A percentile compares a stretch with the other conserved stretches of the same genome.
Conservation (phyloP, 2,888 invertebrate genomes). For the Agrotis puta region DNA sequence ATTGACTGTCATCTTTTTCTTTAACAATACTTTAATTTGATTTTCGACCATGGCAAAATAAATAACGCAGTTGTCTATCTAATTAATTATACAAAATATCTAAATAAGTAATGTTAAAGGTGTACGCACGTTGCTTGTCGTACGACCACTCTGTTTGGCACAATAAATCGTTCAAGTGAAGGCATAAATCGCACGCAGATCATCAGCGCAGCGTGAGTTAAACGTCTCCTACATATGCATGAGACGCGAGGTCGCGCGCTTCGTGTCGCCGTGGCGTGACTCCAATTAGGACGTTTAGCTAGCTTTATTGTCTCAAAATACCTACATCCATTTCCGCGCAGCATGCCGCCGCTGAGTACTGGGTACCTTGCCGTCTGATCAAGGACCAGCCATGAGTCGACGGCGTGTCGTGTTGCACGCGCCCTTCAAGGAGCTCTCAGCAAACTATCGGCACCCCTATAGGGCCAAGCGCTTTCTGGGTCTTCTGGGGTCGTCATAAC, state of each 20-base stretch:
- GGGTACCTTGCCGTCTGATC: too few species aligned
- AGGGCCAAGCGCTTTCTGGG: too few species aligned
- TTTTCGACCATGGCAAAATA: not conserved
- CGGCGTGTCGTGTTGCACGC: too few species aligned
- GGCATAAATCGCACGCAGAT: constrained; percentile 16
- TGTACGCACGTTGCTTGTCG: not conserved
- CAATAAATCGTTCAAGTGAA: constrained; percentile 10
- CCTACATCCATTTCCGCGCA: too few species aligned
- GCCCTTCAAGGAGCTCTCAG: too few species aligned
- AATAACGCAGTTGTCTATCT: not conserved
- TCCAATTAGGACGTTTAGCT: not conserved
- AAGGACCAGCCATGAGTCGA: too few species aligned
- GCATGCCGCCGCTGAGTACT: too few species aligned
- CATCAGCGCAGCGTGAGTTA: constrained; percentile 21
- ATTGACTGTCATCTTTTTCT: not conserved
- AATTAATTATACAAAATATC: not conserved
- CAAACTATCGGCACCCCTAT: too few species aligned
- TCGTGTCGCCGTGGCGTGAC: not conserved
- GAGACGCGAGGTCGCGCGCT: not conserved
- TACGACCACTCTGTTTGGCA: not conserved
- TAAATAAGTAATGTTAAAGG: not conserved
- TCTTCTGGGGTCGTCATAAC: not conserved
- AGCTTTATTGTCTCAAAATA: not conserved
- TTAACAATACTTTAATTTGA: too few species aligned
- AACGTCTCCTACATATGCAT: constrained; percentile 16